Percentiles rank a stretch among this genome's conserved stretches.
Conservation (phyloP, 37 sponge, comb jelly and placozoan genomes). For the Diacarnus erythraeanus region DNA sequence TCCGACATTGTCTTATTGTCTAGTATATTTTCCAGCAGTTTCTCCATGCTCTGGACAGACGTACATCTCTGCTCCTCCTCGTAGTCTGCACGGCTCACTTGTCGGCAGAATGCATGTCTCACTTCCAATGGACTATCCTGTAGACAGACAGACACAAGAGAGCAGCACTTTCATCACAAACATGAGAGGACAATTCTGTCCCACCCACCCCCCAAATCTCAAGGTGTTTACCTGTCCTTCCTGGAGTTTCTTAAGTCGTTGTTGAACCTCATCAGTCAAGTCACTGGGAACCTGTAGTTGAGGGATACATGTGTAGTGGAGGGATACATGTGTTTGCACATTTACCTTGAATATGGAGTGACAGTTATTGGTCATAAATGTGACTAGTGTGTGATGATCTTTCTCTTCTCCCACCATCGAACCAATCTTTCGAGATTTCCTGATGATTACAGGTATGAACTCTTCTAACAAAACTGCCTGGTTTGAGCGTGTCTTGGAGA, state of each 20-base stretch:
- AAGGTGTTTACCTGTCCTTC: slow-evolving; percentile 11
- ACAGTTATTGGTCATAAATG: slow-evolving; percentile 61
- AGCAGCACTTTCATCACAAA: neutral
- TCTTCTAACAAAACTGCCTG: slow-evolving; percentile 30
- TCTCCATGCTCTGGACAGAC: slow-evolving; percentile 11
- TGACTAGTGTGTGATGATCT: slow-evolving; percentile 9
- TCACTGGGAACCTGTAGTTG: slow-evolving; percentile 48
- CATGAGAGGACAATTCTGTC: neutral
- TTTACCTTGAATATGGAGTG: slow-evolving; percentile 52
- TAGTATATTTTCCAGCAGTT: slow-evolving; percentile 52
- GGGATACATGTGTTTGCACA: neutral
- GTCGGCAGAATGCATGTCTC: slow-evolving; percentile 26
- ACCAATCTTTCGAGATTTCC: neutral
- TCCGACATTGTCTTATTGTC: slow-evolving; percentile 30
- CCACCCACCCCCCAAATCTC: too few relatives aligned
- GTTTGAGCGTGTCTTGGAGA: slow-evolving; percentile 38
- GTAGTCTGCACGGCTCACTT: slow-evolving; percentile 46
- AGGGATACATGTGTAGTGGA: slow-evolving; percentile 1
- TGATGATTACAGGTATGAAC: slow-evolving; percentile 21
- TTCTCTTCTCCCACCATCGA: neutral
- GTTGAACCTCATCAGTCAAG: slow-evolving; percentile 42
- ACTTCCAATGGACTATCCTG: neutral
- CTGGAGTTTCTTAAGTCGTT: slow-evolving; percentile 19
- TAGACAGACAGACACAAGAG: neutral
- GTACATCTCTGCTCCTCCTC: slow-evolving; percentile 24